Evolutionary conservation across 2,113 vertebrate species (phyloP).

Genomic region (Psilopogon haemacephalus): DNA sequence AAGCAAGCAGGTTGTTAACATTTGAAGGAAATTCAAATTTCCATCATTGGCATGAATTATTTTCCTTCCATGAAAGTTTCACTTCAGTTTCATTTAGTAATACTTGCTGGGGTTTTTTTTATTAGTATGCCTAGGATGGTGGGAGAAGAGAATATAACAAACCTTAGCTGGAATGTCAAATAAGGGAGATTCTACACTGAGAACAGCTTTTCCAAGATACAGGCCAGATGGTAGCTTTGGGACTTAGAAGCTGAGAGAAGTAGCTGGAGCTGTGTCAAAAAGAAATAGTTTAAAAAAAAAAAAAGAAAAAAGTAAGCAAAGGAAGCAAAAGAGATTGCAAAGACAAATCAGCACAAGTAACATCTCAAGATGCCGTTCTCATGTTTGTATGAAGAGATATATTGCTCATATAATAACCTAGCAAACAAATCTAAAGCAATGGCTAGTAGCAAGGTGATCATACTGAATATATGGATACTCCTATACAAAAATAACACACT

Average conservation of each 20-base stretch:
- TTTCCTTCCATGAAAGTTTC: conserved; percentile 7
- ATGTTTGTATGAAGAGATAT: not conserved
- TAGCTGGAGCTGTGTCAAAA: conserved; percentile 46
- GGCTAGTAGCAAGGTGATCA: not conserved
- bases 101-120: conserved; percentile 55
- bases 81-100: not conserved
- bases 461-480: not conserved
- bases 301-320: not conserved
- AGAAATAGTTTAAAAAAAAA: not conserved
- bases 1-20: not conserved
- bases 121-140: conserved; percentile 15
- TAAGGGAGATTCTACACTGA: not conserved
- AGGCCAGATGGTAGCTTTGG: conserved; percentile 39
- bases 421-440: not conserved
- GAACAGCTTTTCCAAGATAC: conserved; percentile 54
- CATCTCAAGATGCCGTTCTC: not conserved
- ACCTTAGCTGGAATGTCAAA: conserved; percentile 9
- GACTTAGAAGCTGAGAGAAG: conserved; percentile 29
- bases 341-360: not conserved
- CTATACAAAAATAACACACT: not conserved
- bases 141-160: conserved; percentile 8
- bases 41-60: not conserved
- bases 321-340: not conserved
- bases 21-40: not conserved
- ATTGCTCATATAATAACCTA: not conserved